These are phyloP conservation scores for Tichodroma muraria DNA, from an alignment of 2,113 vertebrate genomes.

Conservation along the genomic window DNA sequence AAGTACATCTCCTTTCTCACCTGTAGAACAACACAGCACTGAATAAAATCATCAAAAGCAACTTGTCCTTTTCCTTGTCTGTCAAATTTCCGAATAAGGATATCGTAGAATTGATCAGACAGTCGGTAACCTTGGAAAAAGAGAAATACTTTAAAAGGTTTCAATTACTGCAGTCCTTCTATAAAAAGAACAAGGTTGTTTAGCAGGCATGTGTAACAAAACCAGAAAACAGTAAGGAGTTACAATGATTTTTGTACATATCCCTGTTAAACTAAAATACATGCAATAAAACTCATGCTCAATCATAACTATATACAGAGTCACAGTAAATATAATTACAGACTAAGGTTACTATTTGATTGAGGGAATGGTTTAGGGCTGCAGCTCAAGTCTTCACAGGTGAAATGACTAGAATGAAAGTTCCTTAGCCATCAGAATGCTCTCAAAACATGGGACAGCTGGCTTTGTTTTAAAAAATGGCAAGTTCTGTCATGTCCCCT, in stretches of 20 bases:
- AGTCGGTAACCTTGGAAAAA: constrained; percentile 86
- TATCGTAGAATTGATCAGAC: constrained; percentile 93
- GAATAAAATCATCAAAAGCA: constrained; percentile 98
- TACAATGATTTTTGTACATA: not conserved
- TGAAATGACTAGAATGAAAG: not conserved
- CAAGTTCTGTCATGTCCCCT: not conserved
- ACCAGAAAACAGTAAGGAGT: not conserved
- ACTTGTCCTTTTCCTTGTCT: constrained; percentile 93
- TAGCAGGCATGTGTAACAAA: not conserved
- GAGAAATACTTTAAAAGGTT: not conserved
- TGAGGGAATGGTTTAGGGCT: not conserved
- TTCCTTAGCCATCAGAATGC: not conserved
- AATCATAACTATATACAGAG: not conserved
- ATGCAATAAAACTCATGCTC: not conserved
- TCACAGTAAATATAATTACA: not conserved
- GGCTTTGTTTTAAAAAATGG: not conserved
- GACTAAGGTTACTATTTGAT: not conserved
- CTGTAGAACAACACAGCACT: constrained; percentile 97
- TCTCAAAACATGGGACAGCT: not conserved
- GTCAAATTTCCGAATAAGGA: constrained; percentile 96
- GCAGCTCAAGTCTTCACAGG: not conserved
- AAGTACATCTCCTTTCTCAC: constrained; percentile 64
- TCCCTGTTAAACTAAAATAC: not conserved
- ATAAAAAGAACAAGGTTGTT: not conserved
- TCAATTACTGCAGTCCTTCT: not conserved